Evolutionary conservation across 2,113 vertebrate genomes (phyloP), one percentile per base, ranked within the genome.

Genomic region (Hippopotamus amphibius): DNA sequence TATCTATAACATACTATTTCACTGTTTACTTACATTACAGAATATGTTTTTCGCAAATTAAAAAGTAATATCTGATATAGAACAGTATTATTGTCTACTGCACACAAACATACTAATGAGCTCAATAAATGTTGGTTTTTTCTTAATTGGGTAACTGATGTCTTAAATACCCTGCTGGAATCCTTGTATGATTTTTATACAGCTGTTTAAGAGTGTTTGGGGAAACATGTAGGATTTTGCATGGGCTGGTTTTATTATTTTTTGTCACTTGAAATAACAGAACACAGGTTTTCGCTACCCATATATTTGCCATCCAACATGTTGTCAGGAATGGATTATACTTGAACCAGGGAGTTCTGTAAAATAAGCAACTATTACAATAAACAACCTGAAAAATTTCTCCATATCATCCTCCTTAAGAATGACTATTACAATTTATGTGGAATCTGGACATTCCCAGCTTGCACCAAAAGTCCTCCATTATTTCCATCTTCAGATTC

Each of bases 361-460:
- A 81, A 96, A 96, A 74, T 86, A 43, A 87, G 79, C 59, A 72
- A 81, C 46, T 61, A 77, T 57, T n/a, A 72, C 17, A 81, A 96
- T 87, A 94, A 93, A 76, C 11, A 82, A 91, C 12, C 21, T 87
- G 46, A 76, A 80, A 81, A 96, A 82, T 9, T 57, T 85, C 53
- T 77, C 69, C 15, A 86, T 1, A 1, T 74, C 11, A 63, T 79
- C 46, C 81, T 81, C 7, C 37, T 81, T 81, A 87, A 68, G 17
- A 91, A 94, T 50, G 30, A 90, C 50, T 81, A 65, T 26, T 50
- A 74, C 22, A 81, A 41, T 80, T 86, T 85, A 71, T 33, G 79
- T n/a, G 59, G 57, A 87, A 81, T 90, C 82, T 90, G 57, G 19
- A 59, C 30, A 66, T 59, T 16, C 13, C 19, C 41, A 90, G 57